Evolutionary conservation across 2,113 vertebrate genomes (phyloP).

Genomic region (Phylloscopus trochilus): DNA sequence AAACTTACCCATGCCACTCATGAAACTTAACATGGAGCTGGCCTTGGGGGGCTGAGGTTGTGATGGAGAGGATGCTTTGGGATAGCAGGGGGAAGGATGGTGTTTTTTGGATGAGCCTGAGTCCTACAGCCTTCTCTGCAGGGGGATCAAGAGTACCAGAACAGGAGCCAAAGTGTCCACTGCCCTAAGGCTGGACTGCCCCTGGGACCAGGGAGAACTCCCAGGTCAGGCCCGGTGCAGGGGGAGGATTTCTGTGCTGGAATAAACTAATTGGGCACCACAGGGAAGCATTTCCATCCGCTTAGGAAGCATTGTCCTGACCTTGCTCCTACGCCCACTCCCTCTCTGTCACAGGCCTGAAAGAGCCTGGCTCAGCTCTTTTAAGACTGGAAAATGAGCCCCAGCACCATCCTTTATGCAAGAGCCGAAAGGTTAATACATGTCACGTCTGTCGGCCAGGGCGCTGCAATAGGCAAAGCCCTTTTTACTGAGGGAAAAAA

Average conservation of each 20-base stretch:
- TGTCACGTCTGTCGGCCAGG: neutral
- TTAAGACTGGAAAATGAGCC: conserved; percentile 31
- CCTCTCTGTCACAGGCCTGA: conserved; percentile 27
- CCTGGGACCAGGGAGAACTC: neutral
- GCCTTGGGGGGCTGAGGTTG: neutral
- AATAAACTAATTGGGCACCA: neutral
- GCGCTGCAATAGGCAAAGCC: neutral
- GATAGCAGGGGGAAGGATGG: neutral
- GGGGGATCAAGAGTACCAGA: neutral
- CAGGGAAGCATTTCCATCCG: neutral
- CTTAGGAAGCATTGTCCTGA: conserved; percentile 38
- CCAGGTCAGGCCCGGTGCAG: fast-evolving
- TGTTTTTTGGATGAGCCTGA: neutral
- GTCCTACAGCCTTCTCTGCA: neutral
- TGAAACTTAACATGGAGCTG: neutral
- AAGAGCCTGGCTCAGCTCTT: conserved; percentile 43
- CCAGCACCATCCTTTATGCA: conserved; percentile 24
- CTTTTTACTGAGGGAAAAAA: neutral
- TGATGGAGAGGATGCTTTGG: neutral
- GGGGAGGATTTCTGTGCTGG: neutral
- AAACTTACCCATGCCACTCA: neutral
- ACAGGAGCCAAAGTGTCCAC: neutral
- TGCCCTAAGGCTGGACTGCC: neutral
- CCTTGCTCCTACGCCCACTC: conserved; percentile 47
- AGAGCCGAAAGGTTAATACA: conserved; percentile 41